Evolutionary conservation across 1,140 invertebrate species (phyloP).

Genomic region (Pseudachorutes palmiensis): DNA sequence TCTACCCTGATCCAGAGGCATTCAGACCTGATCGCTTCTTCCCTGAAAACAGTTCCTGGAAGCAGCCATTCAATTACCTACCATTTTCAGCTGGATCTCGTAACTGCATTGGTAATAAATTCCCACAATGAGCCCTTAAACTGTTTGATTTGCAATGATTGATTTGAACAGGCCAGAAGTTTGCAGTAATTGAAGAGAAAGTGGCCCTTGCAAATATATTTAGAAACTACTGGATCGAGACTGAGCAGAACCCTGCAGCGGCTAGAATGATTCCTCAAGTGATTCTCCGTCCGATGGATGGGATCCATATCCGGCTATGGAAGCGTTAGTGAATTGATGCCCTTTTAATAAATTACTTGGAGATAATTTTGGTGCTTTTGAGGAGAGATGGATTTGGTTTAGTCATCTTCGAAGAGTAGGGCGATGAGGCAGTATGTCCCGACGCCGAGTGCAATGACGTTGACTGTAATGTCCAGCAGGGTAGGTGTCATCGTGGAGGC

Average conservation of each 20-base stretch:
- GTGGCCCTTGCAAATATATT: constrained; percentile 50
- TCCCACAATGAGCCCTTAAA: no score
- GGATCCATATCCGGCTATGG: neutral
- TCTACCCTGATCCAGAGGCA: constrained; percentile 48
- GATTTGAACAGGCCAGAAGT: constrained; percentile 43
- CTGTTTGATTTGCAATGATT: no score
- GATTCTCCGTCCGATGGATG: constrained; percentile 37
- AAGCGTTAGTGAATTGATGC: neutral
- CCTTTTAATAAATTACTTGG: no score
- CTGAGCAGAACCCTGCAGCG: constrained; percentile 39
- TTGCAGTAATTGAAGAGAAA: constrained; percentile 55
- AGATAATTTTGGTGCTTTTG: no score
- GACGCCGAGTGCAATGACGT: neutral
- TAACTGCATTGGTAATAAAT: constrained; percentile 43
- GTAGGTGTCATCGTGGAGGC: neutral
- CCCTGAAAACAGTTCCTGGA: constrained; percentile 32
- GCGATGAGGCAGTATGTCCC: neutral
- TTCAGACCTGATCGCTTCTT: constrained; percentile 51
- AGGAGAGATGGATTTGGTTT: no score
- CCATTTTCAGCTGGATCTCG: constrained; percentile 48
- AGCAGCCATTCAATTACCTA: constrained; percentile 43
- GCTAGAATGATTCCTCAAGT: constrained; percentile 28
- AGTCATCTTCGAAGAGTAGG: neutral
- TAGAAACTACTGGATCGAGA: constrained; percentile 48
- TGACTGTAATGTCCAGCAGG: neutral